A percentile compares a stretch with the other conserved stretches of the same genome.
Conservation (phyloP, 2,888 invertebrate genomes). For the Octonoba sinensis region DNA sequence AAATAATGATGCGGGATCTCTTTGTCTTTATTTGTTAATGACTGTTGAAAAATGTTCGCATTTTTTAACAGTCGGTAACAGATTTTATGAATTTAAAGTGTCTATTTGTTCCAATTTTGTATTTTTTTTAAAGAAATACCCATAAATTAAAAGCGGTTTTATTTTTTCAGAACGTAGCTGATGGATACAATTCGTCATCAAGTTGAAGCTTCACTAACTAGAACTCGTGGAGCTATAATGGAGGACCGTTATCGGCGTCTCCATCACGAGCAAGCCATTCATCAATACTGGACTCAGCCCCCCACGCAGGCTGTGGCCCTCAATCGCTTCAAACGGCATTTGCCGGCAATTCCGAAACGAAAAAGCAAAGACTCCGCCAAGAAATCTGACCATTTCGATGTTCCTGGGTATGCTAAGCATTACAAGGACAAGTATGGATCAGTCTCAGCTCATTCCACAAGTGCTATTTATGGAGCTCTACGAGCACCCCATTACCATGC, state of each 20-base stretch:
- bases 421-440: slow-evolving; percentile 63
- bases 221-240: slow-evolving; percentile 59
- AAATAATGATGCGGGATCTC: too few relatives aligned
- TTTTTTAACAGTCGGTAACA: too few relatives aligned
- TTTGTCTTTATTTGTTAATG: too few relatives aligned
- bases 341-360: slow-evolving; percentile 63
- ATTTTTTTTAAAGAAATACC: neutral
- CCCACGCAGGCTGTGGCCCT: slow-evolving; percentile 62
- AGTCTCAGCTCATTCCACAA: slow-evolving; percentile 60
- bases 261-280: slow-evolving; percentile 45
- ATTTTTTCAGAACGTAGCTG: slow-evolving; percentile 50
- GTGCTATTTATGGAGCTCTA: slow-evolving; percentile 62
- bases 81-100: too few relatives aligned
- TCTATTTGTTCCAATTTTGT: too few relatives aligned
- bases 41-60: too few relatives aligned
- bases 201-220: slow-evolving; percentile 62
- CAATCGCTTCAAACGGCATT: slow-evolving; percentile 65
- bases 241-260: slow-evolving; percentile 58
- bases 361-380: slow-evolving; percentile 56
- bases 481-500: slow-evolving; percentile 55
- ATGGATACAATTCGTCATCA: slow-evolving; percentile 62
- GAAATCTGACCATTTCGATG: slow-evolving; percentile 35
- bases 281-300: slow-evolving; percentile 34
- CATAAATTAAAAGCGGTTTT: neutral
- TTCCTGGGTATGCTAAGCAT: slow-evolving; percentile 49